A percentile compares a stretch with the other conserved stretches of the same genome.
Conservation (phyloP, 2,888 invertebrate genomes). For the Drosophila kambysellisi region DNA sequence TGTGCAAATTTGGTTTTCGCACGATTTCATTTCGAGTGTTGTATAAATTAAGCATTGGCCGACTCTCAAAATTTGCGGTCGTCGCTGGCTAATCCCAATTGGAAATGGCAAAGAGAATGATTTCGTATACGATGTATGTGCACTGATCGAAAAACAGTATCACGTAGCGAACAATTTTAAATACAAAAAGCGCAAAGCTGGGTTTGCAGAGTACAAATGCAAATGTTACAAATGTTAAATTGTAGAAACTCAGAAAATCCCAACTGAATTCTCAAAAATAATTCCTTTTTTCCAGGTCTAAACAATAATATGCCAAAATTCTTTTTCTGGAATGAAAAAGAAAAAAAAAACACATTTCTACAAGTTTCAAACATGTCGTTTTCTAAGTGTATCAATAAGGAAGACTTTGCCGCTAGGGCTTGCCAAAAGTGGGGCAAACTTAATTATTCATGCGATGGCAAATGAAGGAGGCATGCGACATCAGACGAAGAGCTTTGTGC, state of each 20-base stretch:
- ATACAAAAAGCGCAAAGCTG: background rate
- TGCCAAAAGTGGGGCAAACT: slow-evolving; percentile 22
- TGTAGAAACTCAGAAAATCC: background rate
- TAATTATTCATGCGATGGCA: slow-evolving; percentile 56
- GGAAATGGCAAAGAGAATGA: slow-evolving; percentile 11
- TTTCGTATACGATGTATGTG: slow-evolving; percentile 5
- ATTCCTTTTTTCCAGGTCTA: background rate
- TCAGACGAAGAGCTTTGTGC: slow-evolving; percentile 3
- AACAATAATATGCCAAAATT: background rate
- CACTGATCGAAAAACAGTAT: background rate
- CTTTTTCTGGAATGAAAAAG: background rate
- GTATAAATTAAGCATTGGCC: slow-evolving; percentile 67
- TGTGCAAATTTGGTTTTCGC: slow-evolving; percentile 72
- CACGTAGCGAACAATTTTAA: background rate
- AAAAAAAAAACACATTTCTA: background rate
- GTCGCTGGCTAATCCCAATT: slow-evolving; percentile 22
- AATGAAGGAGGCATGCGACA: slow-evolving; percentile 33
- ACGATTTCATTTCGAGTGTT: slow-evolving; percentile 70
- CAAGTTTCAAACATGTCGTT: background rate
- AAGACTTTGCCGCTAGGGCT: slow-evolving; percentile 6
- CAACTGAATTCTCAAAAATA: too few species aligned
- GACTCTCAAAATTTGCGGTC: slow-evolving; percentile 48
- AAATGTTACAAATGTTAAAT: background rate
- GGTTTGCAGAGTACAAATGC: too few species aligned
- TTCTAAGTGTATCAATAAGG: slow-evolving; percentile 1